Base-by-base conservation (phyloP, 2,888 invertebrate species). In the Hermaeophaga mercurialis region DNA sequence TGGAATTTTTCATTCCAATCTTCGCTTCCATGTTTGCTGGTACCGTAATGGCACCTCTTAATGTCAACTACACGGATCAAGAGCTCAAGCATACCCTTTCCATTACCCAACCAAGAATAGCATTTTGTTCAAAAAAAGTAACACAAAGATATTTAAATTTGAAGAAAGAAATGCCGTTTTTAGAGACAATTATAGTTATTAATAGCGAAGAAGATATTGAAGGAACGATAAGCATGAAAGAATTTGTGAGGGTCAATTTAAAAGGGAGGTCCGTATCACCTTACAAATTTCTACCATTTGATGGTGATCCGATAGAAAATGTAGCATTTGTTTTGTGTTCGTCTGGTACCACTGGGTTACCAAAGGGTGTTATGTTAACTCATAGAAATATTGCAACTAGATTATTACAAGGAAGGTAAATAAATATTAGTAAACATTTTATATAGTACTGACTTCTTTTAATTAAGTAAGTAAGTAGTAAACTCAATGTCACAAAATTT, bases 301-400 rank as follows among this genome's bases (percentile, higher is more conserved):
- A 63, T 8, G 56, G 70, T 2, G 61, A 70, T 54, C 39, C 56
- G 1, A 61, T 62, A 24, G 58, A 68, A 19, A 66, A 64, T 19
- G 68, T 79, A n/a, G 69, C 70, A 3, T 60, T 68, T 15, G 64
- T 73, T 33, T 54, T 87, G 54, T 86, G 84, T 73, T 88, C 88
- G 34, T 87, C 87, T 57, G 88, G 88, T 36, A 89, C 89, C 0
- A 84, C 84, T 15, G 88, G 88, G 0, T 74, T 86, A 66, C 84
- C 87, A 0, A 87, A 88, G 75, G 86, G 85, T 22, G 86, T 87
- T 1, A 79, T 82, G 75, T 72, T 87, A 41, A 82, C 84, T 4
- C 85, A 87, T 71, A 74, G 78, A 50, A 87, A 86, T 54, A 26
- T 70, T 5, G 58, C 46, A 7, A 58, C 61, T 4, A 52, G 61